Percentiles rank a stretch among this genome's conserved stretches.
Conservation (phyloP, 2,113 vertebrate genomes). For the Sprattus sprattus region DNA sequence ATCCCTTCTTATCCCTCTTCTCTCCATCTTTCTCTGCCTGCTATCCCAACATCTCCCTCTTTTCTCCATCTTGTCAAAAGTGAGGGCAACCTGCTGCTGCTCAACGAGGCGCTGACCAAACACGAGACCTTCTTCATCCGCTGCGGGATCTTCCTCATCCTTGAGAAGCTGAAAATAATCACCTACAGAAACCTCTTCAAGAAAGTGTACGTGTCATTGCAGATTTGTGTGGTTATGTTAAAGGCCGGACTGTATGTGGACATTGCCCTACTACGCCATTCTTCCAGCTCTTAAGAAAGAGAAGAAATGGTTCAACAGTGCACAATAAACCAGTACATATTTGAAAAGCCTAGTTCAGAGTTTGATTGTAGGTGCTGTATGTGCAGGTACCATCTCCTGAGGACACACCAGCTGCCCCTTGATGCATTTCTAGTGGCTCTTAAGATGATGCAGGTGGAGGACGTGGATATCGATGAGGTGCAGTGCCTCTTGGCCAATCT, state of each 20-base stretch:
- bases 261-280: no score
- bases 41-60: background rate
- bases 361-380: background rate
- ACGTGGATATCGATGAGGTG: slow-evolving; percentile 92
- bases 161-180: slow-evolving; percentile 97
- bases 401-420: slow-evolving; percentile 90
- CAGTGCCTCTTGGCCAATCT: slow-evolving; percentile 95
- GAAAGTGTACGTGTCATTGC: slow-evolving; percentile 86
- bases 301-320: no score
- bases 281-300: no score
- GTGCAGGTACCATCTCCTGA: slow-evolving; percentile 84
- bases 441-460: slow-evolving; percentile 91
- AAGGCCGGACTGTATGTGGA: background rate
- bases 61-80: slow-evolving; percentile 55
- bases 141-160: slow-evolving; percentile 96
- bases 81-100: slow-evolving; percentile 90
- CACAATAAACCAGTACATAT: no score
- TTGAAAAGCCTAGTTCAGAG: background rate
- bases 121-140: slow-evolving; percentile 98
- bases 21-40: no score
- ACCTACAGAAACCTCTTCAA: slow-evolving; percentile 97
- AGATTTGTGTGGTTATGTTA: background rate
- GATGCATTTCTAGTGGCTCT: slow-evolving; percentile 90
- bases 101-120: slow-evolving; percentile 86
- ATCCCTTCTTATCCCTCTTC: no score